A percentile compares a stretch with the other conserved stretches of the same genome.
These are phyloP conservation scores for Ennomos quercinarius DNA, from an alignment of 2,888 invertebrate genomes.

Conservation along the genomic window DNA sequence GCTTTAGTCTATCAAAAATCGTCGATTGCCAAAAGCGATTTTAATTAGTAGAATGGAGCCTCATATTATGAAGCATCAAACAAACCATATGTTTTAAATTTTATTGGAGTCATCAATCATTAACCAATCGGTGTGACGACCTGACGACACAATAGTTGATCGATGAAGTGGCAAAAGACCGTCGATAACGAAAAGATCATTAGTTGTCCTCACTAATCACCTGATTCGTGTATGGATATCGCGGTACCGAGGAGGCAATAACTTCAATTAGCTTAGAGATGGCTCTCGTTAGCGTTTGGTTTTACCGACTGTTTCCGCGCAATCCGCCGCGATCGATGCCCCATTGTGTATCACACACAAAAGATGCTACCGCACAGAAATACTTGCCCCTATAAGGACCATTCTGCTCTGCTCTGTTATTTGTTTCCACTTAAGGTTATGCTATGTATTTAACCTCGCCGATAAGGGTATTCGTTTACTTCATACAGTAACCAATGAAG, in stretches of 20 bases:
- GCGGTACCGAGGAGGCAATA: slow-evolving; percentile 54
- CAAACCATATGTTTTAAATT: slow-evolving; percentile 38
- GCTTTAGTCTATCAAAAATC: too few species aligned
- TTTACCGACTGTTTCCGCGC: slow-evolving; percentile 66
- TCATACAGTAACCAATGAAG: slow-evolving; percentile 31
- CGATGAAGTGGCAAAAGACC: slow-evolving; percentile 64
- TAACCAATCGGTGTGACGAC: slow-evolving; percentile 54
- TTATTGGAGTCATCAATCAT: slow-evolving; percentile 59
- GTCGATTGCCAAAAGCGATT: too few species aligned
- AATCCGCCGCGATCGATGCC: slow-evolving; percentile 74
- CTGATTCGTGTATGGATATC: slow-evolving; percentile 32
- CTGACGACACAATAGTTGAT: slow-evolving; percentile 63
- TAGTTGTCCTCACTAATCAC: slow-evolving; percentile 60
- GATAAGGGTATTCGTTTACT: slow-evolving; percentile 37
- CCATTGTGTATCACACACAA: slow-evolving; percentile 78
- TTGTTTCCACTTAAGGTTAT: slow-evolving; percentile 67
- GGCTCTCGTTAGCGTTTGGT: slow-evolving; percentile 66
- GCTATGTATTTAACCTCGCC: slow-evolving; percentile 42
- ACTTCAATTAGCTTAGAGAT: slow-evolving; percentile 72
- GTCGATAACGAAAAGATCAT: slow-evolving; percentile 58
- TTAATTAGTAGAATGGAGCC: too few species aligned
- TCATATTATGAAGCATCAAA: slow-evolving; percentile 24
- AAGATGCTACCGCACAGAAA: slow-evolving; percentile 75
- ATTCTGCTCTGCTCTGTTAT: slow-evolving; percentile 63
- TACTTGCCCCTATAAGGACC: slow-evolving; percentile 70